Percentiles rank a stretch among this genome's conserved stretches.
Conservation (phyloP, 35 echinoderm and acorn worm genomes). For the Patiria miniata region DNA sequence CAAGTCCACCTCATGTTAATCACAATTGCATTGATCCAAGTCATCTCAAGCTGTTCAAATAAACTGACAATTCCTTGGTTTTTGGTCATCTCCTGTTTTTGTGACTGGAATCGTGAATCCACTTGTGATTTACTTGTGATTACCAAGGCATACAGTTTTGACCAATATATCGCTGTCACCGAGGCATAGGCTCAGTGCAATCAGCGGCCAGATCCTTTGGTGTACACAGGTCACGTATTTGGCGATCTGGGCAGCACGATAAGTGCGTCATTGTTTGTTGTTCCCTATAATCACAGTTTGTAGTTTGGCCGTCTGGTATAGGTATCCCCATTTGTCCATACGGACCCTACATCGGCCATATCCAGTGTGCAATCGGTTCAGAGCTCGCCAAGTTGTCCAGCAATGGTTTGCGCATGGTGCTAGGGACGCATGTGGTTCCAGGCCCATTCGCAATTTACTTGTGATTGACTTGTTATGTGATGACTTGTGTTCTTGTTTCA, state of each 20-base stretch:
- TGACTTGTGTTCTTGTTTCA: neutral
- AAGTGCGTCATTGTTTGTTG: no score
- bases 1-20: no score
- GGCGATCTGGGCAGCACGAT: neutral
- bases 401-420: neutral
- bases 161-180: neutral
- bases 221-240: neutral
- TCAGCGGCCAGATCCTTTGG: neutral
- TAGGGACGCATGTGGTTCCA: neutral
- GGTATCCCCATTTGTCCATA: conserved; percentile 1
- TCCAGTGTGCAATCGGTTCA: conserved; percentile 2
- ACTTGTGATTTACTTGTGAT: no score
- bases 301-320: neutral
- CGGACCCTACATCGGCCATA: neutral
- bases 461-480: no score
- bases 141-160: no score
- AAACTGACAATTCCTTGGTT: no score
- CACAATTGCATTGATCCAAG: no score
- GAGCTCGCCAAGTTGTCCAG: neutral
- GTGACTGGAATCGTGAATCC: no score
- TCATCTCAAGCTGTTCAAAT: no score
- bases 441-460: neutral
- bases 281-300: neutral
- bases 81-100: no score
- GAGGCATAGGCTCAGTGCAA: neutral